These are phyloP conservation scores for Synanthedon tipuliformis DNA, from an alignment of 2,888 invertebrate species.

Conservation along the genomic window DNA sequence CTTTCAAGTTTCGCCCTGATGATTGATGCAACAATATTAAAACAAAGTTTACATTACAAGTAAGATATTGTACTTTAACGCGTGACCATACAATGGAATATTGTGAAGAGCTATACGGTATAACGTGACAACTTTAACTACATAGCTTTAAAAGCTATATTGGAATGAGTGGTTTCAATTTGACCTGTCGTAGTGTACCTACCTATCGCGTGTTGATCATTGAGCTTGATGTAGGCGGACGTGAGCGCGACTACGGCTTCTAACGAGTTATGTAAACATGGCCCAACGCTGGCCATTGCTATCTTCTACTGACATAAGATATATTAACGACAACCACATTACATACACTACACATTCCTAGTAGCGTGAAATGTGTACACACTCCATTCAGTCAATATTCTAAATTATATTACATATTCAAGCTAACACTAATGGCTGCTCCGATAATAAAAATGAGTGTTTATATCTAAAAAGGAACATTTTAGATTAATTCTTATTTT, in stretches of 20 bases:
- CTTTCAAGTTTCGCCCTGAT: constrained; percentile 18
- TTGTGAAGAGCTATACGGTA: constrained; percentile 8
- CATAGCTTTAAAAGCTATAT: background rate
- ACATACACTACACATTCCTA: constrained; percentile 25
- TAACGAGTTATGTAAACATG: constrained; percentile 64
- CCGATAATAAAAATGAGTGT: too few species aligned
- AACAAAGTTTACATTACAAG: background rate
- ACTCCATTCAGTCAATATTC: too few species aligned
- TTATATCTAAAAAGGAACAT: too few species aligned
- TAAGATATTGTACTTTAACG: background rate
- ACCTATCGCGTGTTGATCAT: constrained; percentile 40
- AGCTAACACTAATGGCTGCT: too few species aligned
- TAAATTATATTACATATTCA: too few species aligned
- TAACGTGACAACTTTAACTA: too few species aligned
- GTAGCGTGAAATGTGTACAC: constrained; percentile 32
- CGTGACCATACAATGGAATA: constrained; percentile 37
- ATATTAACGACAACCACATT: background rate
- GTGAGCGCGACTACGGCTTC: constrained; percentile 32
- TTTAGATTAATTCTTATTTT: too few species aligned
- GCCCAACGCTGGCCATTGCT: constrained; percentile 34
- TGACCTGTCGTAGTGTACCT: background rate
- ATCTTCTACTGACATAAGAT: constrained; percentile 29
- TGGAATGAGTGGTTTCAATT: background rate
- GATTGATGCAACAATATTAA: constrained; percentile 29
- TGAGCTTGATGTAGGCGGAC: constrained; percentile 44